Evolutionary conservation across 1,140 invertebrate species (phyloP).

Genomic region (Condylostylus longicornis): DNA sequence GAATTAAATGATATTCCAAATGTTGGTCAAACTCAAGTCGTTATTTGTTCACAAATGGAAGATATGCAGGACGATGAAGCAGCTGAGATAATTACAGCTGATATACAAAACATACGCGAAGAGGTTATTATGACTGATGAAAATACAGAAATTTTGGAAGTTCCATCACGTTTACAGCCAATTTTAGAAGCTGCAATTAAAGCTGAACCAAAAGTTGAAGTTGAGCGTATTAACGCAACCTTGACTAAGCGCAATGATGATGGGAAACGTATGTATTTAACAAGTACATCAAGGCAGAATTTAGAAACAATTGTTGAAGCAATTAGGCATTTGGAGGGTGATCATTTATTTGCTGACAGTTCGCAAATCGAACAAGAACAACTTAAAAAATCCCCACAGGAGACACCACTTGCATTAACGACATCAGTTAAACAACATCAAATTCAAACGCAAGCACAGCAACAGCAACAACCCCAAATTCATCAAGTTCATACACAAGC

Average conservation of each 20-base stretch:
- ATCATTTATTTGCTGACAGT: conserved; percentile 72
- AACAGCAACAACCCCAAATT: conserved; percentile 3
- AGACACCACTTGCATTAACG: conserved; percentile 10
- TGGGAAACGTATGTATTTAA: conserved; percentile 11
- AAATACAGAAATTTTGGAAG: conserved; percentile 23
- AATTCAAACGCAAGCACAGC: conserved; percentile 8
- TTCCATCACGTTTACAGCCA: conserved; percentile 38
- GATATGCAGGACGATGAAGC: conserved; percentile 28
- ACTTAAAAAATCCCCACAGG: conserved; percentile 16
- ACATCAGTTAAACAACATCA: conserved; percentile 13
- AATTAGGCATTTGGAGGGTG: conserved; percentile 87
- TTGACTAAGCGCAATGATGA: conserved; percentile 17
- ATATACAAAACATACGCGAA: conserved; percentile 23
- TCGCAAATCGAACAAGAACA: too few relatives aligned
- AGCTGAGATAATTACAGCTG: conserved; percentile 26
- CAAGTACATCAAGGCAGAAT: conserved; percentile 78
- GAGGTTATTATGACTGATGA: conserved; percentile 28
- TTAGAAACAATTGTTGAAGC: conserved; percentile 96
- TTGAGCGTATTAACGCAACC: conserved; percentile 39
- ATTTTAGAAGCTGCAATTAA: conserved; percentile 73
- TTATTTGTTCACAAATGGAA: conserved; percentile 28
- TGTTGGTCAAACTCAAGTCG: conserved; percentile 29
- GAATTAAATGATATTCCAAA: conserved; percentile 1
- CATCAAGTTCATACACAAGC: conserved; percentile 55
- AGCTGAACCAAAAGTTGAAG: conserved; percentile 70